Base-by-base conservation (phyloP, 2,888 invertebrate genomes). In the Dryomyza anilis region DNA sequence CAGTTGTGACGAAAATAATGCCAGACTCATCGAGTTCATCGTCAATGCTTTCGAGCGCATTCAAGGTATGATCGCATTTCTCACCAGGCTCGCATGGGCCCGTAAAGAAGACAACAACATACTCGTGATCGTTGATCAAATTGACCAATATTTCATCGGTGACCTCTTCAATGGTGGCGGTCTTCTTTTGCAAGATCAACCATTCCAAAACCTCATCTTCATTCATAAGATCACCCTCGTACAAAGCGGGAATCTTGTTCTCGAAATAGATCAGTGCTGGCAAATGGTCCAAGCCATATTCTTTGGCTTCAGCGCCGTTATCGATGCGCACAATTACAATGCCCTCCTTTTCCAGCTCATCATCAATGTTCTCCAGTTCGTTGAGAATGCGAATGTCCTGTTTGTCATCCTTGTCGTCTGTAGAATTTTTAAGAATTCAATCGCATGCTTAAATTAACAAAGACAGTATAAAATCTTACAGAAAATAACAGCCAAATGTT, bases 71-170 rank as follows among this genome's bases (percentile, higher is more conserved):
- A 73, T 95, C 94, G 76, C 95, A 95, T 77, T 92, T 88, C 73
- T 94, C 92, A 16, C 94, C 95, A 69, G 94, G 92, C 75, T 94
- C 94, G 77, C 94, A 94, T 72, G 90, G 91, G 25, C 94, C 94
- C 81, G 94, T 94, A 85, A 95, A 96, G 81, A 94, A 95, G 4
- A 94, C 95, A n/a, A 94, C 94, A 46, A 96, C 95, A 80, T 95
- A 95, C 86, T 95, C 94, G 76, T 94, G 93, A 77, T 95, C 93
- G 70, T 92, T 92, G 73, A 96, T 93, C 27, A 96, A 86, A 75
- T 92, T 91, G 67, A 87, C 86, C 27, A 96, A 84, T 74, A 96
- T 95, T 85, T 95, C 95, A 81, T 95, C 95, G 3, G 95, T 95
- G 45, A 96, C 94, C 85, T 95, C 95, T 84, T 96, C 96, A 74